phyloP scores from a whole-genome alignment of 2,113 vertebrate species.

The Solea senegalensis region DNA sequence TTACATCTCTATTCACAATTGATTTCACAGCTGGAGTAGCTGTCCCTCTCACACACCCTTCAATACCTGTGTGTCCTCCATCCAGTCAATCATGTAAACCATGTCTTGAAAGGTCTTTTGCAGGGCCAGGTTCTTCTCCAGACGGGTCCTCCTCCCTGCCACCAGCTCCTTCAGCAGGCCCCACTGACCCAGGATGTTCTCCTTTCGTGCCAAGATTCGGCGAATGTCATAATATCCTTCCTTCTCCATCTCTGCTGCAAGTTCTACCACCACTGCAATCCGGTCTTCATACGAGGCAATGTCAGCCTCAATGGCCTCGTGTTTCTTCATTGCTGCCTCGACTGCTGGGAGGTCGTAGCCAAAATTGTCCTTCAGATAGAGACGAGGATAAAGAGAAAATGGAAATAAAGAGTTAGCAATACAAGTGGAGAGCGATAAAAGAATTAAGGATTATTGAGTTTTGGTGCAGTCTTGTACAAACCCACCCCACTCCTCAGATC shows the following conservation, averaged over 20 bases:
- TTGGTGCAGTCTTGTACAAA: background rate
- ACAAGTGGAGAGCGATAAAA: background rate
- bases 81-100: slow-evolving; percentile 99
- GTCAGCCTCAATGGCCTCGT: slow-evolving; percentile 95
- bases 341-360: slow-evolving; percentile 94
- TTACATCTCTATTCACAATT: background rate
- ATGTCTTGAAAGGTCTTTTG: slow-evolving; percentile 98
- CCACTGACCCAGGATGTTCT: slow-evolving; percentile 95
- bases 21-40: background rate
- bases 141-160: slow-evolving; percentile 83
- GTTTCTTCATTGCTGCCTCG: slow-evolving; percentile 97
- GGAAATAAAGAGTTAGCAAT: background rate
- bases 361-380: slow-evolving; percentile 88
- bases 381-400: background rate
- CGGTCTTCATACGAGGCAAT: slow-evolving; percentile 94
- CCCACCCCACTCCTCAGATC: too few relatives aligned
- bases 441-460: background rate
- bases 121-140: slow-evolving; percentile 92
- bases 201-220: slow-evolving; percentile 88
- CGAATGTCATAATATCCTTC: slow-evolving; percentile 91
- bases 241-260: slow-evolving; percentile 87
- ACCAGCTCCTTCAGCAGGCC: slow-evolving; percentile 89
- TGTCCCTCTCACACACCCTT: background rate
- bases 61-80: slow-evolving; percentile 95
- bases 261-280: slow-evolving; percentile 89